Evolutionary conservation across 2,888 invertebrate genomes (phyloP).

Genomic region (Hetaerina titia): DNA sequence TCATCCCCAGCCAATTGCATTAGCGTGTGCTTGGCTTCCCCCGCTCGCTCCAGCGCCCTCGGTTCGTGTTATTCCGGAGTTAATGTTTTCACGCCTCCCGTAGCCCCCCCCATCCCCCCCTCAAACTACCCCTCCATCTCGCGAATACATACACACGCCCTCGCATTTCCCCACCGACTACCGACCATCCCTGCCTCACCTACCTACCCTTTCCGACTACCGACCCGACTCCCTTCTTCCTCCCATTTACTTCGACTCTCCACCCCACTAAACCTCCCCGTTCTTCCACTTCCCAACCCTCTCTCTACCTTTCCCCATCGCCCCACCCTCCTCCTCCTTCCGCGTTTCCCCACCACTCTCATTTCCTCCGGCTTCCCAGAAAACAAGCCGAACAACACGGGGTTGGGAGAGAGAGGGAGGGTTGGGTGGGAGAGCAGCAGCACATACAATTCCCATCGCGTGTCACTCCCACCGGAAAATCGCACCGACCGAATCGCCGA

Average conservation of each 20-base stretch:
- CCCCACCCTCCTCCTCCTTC: background rate
- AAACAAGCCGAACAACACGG: slow-evolving; percentile 11
- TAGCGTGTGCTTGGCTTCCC: background rate
- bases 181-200: background rate
- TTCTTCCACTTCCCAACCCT: background rate
- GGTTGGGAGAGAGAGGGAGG: background rate
- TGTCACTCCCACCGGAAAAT: slow-evolving; percentile 19
- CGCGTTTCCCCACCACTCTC: background rate
- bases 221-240: background rate
- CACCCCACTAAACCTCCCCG: background rate
- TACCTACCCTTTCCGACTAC: background rate
- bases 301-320: background rate
- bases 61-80: background rate
- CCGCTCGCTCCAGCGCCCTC: background rate
- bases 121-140: background rate
- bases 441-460: background rate
- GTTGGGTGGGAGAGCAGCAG: background rate
- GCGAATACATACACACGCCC: background rate
- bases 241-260: background rate
- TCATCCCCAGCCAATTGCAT: slow-evolving; percentile 19
- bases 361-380: slow-evolving; percentile 6
- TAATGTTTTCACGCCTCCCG: slow-evolving; percentile 7
- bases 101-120: background rate
- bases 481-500: background rate
- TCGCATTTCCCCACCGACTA: background rate